Percentiles rank a stretch among this genome's conserved stretches.
These are phyloP conservation scores for Phoxinus phoxinus DNA, from an alignment of 2,113 vertebrate species.

Conservation along the genomic window DNA sequence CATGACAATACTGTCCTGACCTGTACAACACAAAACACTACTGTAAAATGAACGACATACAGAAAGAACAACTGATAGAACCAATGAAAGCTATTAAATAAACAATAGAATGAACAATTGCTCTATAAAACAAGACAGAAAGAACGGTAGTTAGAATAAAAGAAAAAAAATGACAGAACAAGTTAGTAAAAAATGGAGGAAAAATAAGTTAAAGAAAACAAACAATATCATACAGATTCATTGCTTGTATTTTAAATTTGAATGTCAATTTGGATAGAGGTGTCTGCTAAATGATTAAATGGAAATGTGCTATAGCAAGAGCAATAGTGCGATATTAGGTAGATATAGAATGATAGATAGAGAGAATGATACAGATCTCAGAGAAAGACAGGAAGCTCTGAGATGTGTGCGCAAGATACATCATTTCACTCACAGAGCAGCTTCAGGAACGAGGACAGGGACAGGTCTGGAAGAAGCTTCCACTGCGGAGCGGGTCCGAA, in stretches of 20 bases:
- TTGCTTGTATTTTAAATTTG: too few species aligned
- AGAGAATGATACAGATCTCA: background rate
- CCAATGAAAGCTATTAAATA: too few species aligned
- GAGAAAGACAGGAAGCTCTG: background rate
- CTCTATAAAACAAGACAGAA: background rate
- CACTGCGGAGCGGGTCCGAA: background rate
- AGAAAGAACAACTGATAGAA: background rate
- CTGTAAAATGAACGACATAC: background rate
- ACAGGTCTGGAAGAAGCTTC: background rate
- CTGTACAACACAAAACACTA: background rate
- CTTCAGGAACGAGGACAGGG: background rate
- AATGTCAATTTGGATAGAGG: background rate
- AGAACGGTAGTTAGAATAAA: background rate
- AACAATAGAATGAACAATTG: too few species aligned
- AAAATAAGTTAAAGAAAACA: too few species aligned
- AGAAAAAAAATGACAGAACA: too few species aligned
- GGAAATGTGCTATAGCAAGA: background rate
- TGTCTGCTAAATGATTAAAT: background rate
- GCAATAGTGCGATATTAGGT: background rate
- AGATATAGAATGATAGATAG: background rate
- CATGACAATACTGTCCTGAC: too few species aligned
- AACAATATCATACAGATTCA: too few species aligned
- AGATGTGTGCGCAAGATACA: constrained; percentile 69
- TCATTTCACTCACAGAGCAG: constrained; percentile 52
- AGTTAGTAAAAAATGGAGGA: too few species aligned